phyloP scores from a whole-genome alignment of 1,140 invertebrate genomes.

The Galleria mellonella region DNA sequence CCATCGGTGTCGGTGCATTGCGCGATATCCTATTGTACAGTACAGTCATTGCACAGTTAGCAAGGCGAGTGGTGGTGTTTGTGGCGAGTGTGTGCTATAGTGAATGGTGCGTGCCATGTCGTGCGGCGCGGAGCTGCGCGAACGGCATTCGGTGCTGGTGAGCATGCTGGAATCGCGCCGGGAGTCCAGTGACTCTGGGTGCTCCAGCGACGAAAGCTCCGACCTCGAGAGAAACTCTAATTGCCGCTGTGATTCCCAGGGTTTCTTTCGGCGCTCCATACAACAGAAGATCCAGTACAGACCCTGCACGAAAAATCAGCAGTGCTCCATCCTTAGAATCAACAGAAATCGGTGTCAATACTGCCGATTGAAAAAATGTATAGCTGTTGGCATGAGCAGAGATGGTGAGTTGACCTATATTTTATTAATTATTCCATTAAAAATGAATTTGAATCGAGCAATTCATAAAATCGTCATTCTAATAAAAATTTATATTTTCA shows the following conservation, averaged over 20 bases:
- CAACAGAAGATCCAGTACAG: constrained; percentile 99
- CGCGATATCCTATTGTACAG: constrained; percentile 14
- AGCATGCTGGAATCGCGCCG: constrained; percentile 74
- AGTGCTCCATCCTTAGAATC: constrained; percentile 96
- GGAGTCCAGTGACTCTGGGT: constrained; percentile 75
- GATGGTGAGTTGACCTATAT: constrained; percentile 86
- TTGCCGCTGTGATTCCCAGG: constrained; percentile 82
- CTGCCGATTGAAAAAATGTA: constrained; percentile 98
- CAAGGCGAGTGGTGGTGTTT: constrained; percentile 34
- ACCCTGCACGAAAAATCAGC: constrained; percentile 97
- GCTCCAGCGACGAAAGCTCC: constrained; percentile 76
- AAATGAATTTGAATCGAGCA: neutral
- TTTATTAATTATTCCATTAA: constrained; percentile 8
- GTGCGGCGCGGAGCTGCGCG: constrained; percentile 61
- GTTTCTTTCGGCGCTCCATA: constrained; percentile 92
- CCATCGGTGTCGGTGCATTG: constrained; percentile 54
- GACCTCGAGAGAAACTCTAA: constrained; percentile 62
- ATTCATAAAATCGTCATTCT: neutral
- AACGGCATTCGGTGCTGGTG: constrained; percentile 70
- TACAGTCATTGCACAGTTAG: constrained; percentile 23
- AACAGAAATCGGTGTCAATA: constrained; percentile 98
- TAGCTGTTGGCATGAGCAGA: constrained; percentile 98
- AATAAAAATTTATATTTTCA: no score
- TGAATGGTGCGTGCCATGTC: constrained; percentile 62
- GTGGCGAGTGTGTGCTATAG: constrained; percentile 42